Evolutionary conservation across 2,797 vertebrate species (phyloP).

Genomic region (Pangasius djambal): DNA sequence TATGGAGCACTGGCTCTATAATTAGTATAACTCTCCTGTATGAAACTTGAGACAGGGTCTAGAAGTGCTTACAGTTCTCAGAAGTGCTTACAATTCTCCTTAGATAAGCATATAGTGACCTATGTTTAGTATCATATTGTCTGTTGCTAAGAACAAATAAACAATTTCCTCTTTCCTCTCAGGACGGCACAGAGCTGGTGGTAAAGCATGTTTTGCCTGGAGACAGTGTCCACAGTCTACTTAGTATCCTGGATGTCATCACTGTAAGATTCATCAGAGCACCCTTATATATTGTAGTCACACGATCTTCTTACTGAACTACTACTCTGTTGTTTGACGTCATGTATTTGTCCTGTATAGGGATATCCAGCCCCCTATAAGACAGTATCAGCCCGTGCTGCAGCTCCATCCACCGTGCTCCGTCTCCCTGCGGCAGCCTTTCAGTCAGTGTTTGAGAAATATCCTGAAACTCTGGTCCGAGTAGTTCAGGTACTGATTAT

Average conservation of each 20-base stretch:
- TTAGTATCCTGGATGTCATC: constrained; percentile 92
- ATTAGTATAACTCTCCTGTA: background rate
- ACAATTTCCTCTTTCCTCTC: constrained; percentile 5
- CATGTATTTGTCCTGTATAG: constrained; percentile 62
- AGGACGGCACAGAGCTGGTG: constrained; percentile 90
- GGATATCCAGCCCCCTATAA: constrained; percentile 90
- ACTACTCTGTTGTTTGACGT: background rate
- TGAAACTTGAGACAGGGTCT: background rate
- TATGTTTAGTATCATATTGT: background rate
- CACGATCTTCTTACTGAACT: background rate
- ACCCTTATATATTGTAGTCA: background rate
- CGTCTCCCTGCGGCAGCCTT: constrained; percentile 88
- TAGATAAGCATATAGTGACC: background rate
- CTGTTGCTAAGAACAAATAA: background rate
- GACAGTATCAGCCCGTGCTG: constrained; percentile 89
- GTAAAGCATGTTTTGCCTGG: constrained; percentile 92
- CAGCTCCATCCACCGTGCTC: constrained; percentile 79
- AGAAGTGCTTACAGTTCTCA: too few species aligned
- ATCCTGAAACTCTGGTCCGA: constrained; percentile 90
- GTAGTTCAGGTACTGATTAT: constrained; percentile 84
- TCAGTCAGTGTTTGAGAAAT: constrained; percentile 89
- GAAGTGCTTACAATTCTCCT: background rate
- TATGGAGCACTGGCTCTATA: background rate
- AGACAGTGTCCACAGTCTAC: constrained; percentile 94
- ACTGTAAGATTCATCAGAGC: constrained; percentile 76